Evolutionary conservation across 1,140 invertebrate species (phyloP), one percentile per base, ranked within the genome.

Genomic region (Lucilia sericata): DNA sequence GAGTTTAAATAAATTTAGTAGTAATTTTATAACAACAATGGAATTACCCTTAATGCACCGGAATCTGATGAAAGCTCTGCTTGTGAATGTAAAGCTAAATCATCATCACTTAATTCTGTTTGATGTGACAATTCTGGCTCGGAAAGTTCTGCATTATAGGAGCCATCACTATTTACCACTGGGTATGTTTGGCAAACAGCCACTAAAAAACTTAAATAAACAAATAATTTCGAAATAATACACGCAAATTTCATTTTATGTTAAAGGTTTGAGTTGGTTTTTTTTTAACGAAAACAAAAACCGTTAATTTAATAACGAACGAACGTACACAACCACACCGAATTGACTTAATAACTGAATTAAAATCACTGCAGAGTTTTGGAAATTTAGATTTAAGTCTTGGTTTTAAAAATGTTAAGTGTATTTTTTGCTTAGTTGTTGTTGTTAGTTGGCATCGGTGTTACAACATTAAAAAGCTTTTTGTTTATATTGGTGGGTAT

Each of bases 11-110:
- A 42, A 42, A 42, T 42, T 42, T 10, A 42, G 25, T 30, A 30
- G 25, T 42, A 42, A 42, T 42, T 42, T 42, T 42, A 42, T 42
- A 42, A 10, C 10, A 8, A 42, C 10, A 2, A 42, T 42, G 42
- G 42, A 42, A 42, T 75, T 76, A 84, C 84, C 80, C 49, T 89
- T 49, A 90, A 90, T 9, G 86, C 89, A 10, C 86, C 89, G 21
- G 86, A 83, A 36, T 88, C n/a, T 84, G 0, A 86, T 86, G 47
- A 83, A 42, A 49, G 84, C 42, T 83, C 84, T 7, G 84, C 84
- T 70, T 84, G 82, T 17, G 85, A 84, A 60, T 84, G 84, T 21
- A 51, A 76, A 42, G 82, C 47, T 17, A 82, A 36, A 25, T 83
- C 60, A 51, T 83, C 60, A 51, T 55, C 47, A 60, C 74, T 74